Base-by-base conservation (phyloP, 2,113 vertebrate species). In the Colossoma macropomum region DNA sequence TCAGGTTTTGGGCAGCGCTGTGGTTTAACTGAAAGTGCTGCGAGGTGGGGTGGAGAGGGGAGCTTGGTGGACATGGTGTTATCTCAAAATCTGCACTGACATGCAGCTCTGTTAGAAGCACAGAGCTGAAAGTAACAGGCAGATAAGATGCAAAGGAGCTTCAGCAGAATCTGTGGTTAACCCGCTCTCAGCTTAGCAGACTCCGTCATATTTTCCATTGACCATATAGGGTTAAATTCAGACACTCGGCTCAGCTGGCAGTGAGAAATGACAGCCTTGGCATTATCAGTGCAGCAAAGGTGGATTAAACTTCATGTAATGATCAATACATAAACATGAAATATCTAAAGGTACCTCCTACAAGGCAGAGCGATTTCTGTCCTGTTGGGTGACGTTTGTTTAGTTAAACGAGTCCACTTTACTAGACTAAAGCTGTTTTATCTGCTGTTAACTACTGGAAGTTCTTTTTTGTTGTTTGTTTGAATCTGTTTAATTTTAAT, bases 41-140 rank as follows among this genome's bases (percentile, higher is more conserved):
- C 28, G 69, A 1, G 56, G 77, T 11, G 10, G 28, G n/a, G n/a
- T n/a, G n/a, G n/a, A n/a, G 48, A 41, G 38, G 38, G 9, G 38
- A 10, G 38, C 4, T 4, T 41, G 38, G 38, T 41, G 9, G 23
- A 59, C 4, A 41, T 59, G 48, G 32, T 19, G 15, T 73, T 74
- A 86, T 86, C 85, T 74, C 60, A 28, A 13, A 81, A 86, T 84
- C 85, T 77, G 85, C 78, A 77, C 9, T 77, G 30, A 60, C 48
- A 48, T 73, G 85, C 82, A 81, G 76, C 59, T 79, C 71, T 75
- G 52, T 19, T 48, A 45, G 28, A 77, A 8, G n/a, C 62, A 30
- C 0, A 63, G 32, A 41, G 21, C 63, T 12, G 9, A 45, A 25
- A 25, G 41, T 45, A 28, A 50, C 23, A 23, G 15, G 16, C 71